phyloP scores from a whole-genome alignment of 2,888 invertebrate genomes.

The Maniola hyperantus region DNA sequence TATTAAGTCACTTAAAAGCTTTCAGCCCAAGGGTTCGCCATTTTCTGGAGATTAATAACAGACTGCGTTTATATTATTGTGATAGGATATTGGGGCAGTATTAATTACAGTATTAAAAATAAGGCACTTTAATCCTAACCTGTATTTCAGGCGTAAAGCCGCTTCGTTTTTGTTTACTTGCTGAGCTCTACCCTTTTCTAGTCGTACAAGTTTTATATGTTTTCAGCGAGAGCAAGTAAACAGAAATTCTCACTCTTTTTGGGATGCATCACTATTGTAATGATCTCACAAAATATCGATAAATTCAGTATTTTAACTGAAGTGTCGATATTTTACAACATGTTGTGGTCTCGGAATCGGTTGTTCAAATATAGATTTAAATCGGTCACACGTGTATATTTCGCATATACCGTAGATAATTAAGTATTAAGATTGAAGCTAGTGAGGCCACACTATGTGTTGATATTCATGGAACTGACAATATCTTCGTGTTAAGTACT shows the following conservation, averaged over 20 bases:
- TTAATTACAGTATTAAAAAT: constrained; percentile 58
- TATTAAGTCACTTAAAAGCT: constrained; percentile 32
- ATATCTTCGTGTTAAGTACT: constrained; percentile 41
- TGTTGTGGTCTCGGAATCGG: constrained; percentile 31
- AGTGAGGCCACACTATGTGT: constrained; percentile 41
- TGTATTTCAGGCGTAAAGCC: constrained; percentile 52
- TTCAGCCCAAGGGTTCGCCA: constrained; percentile 39
- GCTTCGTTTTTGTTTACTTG: constrained; percentile 55
- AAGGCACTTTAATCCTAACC: constrained; percentile 38
- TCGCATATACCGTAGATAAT: constrained; percentile 36
- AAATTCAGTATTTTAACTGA: constrained; percentile 44
- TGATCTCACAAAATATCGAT: constrained; percentile 49
- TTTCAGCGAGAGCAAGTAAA: constrained; percentile 46
- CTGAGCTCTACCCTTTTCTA: constrained; percentile 46
- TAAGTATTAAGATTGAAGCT: constrained; percentile 33
- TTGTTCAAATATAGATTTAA: constrained; percentile 29
- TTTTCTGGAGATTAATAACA: constrained; percentile 37
- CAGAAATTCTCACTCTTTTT: constrained; percentile 39
- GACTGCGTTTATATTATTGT: constrained; percentile 40
- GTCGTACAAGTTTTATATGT: constrained; percentile 33
- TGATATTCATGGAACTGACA: constrained; percentile 48
- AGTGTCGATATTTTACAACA: constrained; percentile 40
- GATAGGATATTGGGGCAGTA: constrained; percentile 56
- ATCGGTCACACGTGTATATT: constrained; percentile 35
- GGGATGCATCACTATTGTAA: constrained; percentile 37